Evolutionary conservation across 1,140 invertebrate species (phyloP), one percentile per base, ranked within the genome.

Genomic region (Carcinoscorpius rotundicauda): DNA sequence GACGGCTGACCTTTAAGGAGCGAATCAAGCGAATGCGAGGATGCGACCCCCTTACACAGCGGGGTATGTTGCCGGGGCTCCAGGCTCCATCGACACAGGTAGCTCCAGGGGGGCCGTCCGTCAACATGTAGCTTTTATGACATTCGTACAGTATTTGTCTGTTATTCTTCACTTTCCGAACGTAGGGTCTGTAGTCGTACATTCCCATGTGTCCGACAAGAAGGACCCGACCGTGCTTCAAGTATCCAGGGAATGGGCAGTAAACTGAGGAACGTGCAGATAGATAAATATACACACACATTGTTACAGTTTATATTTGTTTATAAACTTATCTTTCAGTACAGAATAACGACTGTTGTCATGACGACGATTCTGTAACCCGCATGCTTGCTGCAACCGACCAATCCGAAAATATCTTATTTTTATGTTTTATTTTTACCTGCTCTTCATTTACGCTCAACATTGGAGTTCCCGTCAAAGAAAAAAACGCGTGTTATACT

Each of bases 71-170:
- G 66, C 81, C 82, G 0, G 91, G 92, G 67, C 86, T 89, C 91
- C 92, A 96, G 58, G 84, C 81, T 3, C 92, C 92, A 9, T 90
- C 87, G 29, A 96, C 84, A 72, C 93, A 97, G 0, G 92, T 95
- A 0, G 94, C 93, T 4, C 94, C 94, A 0, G 88, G 88, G 0
- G 94, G 91, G 6, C 94, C 94, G 49, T 66, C 86, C 29, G 84
- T 84, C 4, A 95, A 73, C 2, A 89, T 86, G 72, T 89, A 94
- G 0, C 92, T 91, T 73, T 91, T 90, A 66, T 95, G 86, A 75
- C 95, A 98, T 70, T 96, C 91, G 76, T 95, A 98, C 85, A 93
- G 91, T 50, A 98, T 97, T 75, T 97, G 91, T 69, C 95, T 91
- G 73, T 97, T 96, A 76, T 94, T 95, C 2, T 78, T 79, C 63